Conservation (phyloP, 1,140 invertebrate genomes). For the Drosophila albomicans region DNA sequence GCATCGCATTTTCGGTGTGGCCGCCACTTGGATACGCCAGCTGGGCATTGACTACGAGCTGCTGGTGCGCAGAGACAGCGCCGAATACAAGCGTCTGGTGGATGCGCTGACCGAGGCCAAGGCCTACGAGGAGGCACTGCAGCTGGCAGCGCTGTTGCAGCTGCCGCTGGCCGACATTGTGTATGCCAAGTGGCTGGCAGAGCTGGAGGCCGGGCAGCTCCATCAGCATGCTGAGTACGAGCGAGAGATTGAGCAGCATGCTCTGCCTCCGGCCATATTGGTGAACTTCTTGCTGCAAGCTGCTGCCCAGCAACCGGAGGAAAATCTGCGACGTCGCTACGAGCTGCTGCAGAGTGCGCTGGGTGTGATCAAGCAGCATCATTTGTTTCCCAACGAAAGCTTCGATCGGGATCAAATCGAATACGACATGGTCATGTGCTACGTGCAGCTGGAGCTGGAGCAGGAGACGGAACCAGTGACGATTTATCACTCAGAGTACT, state of each 20-base stretch:
- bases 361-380: conserved; percentile 77
- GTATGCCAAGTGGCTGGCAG: conserved; percentile 77
- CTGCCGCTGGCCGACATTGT: conserved; percentile 77
- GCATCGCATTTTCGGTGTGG: conserved; percentile 67
- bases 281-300: conserved; percentile 79
- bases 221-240: conserved; percentile 69
- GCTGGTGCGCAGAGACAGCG: conserved; percentile 53
- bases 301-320: conserved; percentile 41
- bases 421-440: conserved; percentile 79
- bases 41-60: conserved; percentile 63
- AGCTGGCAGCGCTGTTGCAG: conserved; percentile 71
- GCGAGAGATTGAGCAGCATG: conserved; percentile 66
- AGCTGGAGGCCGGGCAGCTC: conserved; percentile 52
- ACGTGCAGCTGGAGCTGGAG: conserved; percentile 56
- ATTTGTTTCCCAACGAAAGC: conserved; percentile 78
- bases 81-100: conserved; percentile 66
- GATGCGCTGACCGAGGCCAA: conserved; percentile 61
- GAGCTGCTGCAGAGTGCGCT: conserved; percentile 68
- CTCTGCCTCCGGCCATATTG: conserved; percentile 70
- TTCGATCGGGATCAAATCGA: conserved; percentile 83
- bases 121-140: conserved; percentile 74
- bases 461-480: neutral
- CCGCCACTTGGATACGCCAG: conserved; percentile 55
- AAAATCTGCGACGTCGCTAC: conserved; percentile 52
- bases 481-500: conserved; percentile 83